phyloP scores from a whole-genome alignment of 2,113 vertebrate genomes.

The Merops nubicus region DNA sequence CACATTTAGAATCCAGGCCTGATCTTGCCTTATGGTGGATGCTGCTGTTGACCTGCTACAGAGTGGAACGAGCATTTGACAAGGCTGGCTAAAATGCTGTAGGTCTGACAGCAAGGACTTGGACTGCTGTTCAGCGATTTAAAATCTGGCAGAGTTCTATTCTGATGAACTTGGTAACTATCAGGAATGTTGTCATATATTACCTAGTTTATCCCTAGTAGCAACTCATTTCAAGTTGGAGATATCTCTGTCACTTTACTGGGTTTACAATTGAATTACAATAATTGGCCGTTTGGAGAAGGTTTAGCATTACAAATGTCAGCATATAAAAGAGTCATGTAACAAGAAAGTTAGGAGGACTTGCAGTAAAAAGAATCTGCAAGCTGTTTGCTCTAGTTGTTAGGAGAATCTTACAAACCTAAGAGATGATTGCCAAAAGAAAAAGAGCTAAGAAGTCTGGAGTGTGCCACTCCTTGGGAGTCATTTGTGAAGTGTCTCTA shows the following conservation, averaged over 20 bases:
- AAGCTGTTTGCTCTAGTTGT: background rate
- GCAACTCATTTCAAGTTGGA: background rate
- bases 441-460: background rate
- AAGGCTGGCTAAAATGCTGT: background rate
- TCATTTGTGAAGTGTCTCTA: background rate
- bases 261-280: background rate
- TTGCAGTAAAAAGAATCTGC: background rate
- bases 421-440: background rate
- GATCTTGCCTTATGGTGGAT: rapidly evolving
- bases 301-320: background rate
- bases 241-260: background rate
- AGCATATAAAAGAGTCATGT: background rate
- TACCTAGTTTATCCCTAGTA: background rate
- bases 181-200: background rate
- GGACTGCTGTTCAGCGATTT: background rate
- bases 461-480: background rate
- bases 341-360: background rate
- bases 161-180: background rate
- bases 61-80: background rate
- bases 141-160: background rate
- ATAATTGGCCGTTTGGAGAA: background rate
- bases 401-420: background rate
- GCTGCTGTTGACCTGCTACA: background rate
- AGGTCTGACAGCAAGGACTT: background rate
- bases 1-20: background rate